phyloP scores from a whole-genome alignment of 2,113 vertebrate genomes.

The Sander lucioperca region DNA sequence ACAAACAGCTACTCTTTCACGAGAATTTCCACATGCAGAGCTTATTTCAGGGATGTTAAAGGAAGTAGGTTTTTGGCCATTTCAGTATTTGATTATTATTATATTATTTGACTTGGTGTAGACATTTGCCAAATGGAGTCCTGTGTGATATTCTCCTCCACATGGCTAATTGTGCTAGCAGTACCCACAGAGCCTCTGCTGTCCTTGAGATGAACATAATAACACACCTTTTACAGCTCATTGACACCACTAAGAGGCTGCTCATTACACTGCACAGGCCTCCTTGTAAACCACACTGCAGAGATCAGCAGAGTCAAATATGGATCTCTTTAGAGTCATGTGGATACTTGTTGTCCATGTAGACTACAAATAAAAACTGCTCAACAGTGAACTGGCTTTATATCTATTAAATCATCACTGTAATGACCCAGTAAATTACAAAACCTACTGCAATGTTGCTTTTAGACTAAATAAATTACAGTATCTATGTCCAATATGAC shows the following conservation, averaged over 20 bases:
- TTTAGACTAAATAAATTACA: background rate
- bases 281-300: conserved; percentile 30
- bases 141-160: conserved; percentile 37
- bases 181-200: conserved; percentile 31
- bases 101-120: conserved; percentile 44
- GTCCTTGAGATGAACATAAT: conserved; percentile 24
- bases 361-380: conserved; percentile 3
- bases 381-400: background rate
- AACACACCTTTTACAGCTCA: conserved; percentile 36
- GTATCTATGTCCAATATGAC: background rate
- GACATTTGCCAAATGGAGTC: conserved; percentile 52
- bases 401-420: background rate
- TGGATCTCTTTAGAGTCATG: background rate
- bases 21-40: background rate
- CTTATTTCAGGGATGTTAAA: conserved; percentile 28
- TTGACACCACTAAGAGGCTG: conserved; percentile 31
- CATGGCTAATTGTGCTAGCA: conserved; percentile 43
- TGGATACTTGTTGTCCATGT: background rate
- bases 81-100: conserved; percentile 47
- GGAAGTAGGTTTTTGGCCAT: conserved; percentile 41
- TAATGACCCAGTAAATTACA: background rate
- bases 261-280: conserved; percentile 1
- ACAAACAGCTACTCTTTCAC: background rate
- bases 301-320: conserved; percentile 34
- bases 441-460: background rate